Conservation (phyloP, 2,888 invertebrate genomes). For the Exephanes ischioxanthus region DNA sequence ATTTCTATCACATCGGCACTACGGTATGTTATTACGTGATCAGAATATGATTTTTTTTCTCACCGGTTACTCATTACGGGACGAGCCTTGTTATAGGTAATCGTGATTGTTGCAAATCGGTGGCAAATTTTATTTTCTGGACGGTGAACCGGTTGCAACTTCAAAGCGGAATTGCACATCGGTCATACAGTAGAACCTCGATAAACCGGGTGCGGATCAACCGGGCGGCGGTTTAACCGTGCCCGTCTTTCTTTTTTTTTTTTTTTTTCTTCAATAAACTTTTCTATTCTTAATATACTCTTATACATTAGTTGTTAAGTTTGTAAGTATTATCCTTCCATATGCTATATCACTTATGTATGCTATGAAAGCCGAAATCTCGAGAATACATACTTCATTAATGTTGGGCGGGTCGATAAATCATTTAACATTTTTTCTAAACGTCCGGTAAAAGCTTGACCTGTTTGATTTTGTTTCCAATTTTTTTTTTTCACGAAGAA, state of each 20-base stretch:
- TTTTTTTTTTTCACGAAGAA: no score
- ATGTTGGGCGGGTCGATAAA: background rate
- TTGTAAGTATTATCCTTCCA: no score
- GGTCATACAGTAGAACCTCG: no score
- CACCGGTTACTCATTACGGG: background rate
- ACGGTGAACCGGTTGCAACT: background rate
- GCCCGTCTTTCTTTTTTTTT: no score
- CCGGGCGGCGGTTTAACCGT: no score
- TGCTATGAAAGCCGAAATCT: no score
- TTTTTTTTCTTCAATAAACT: no score
- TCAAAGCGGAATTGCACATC: background rate
- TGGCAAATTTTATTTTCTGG: background rate
- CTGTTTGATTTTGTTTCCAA: background rate
- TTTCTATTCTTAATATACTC: no score
- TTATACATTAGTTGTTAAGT: no score
- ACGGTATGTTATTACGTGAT: background rate
- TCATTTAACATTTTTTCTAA: no score
- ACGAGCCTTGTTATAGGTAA: background rate
- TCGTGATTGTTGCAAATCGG: background rate
- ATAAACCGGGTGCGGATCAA: no score
- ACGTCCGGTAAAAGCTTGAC: background rate
- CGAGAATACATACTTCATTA: background rate
- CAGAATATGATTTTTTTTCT: background rate
- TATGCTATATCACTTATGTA: no score
- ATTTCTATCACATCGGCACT: conserved; percentile 6